Conservation (phyloP, 2,797 vertebrate genomes). For the Danio choprae region DNA sequence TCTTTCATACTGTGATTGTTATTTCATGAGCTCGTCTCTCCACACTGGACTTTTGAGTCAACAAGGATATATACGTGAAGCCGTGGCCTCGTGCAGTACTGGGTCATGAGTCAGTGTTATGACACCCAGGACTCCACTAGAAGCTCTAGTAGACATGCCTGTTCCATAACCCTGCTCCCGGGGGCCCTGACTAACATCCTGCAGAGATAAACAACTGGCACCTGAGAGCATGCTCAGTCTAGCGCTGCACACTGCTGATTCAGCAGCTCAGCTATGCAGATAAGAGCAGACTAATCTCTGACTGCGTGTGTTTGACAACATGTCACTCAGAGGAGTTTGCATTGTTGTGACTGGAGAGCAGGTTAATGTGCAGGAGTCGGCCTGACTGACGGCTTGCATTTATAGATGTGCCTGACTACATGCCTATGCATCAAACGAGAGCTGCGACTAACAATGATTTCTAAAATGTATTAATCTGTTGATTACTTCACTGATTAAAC, state of each 20-base stretch:
- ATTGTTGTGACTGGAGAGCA: conserved; percentile 27
- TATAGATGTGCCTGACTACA: not conserved
- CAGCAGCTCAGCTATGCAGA: conserved; percentile 52
- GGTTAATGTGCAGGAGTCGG: conserved; percentile 7
- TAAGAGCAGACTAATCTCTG: conserved; percentile 46
- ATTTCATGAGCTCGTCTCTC: conserved; percentile 43
- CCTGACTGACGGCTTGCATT: not conserved
- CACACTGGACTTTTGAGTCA: conserved; percentile 23
- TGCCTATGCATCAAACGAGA: not conserved
- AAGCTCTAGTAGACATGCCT: conserved; percentile 52
- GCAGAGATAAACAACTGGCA: conserved; percentile 59
- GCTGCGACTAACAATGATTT: no score
- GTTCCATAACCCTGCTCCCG: conserved; percentile 49
- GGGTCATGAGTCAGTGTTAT: conserved; percentile 50
- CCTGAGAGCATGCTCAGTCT: conserved; percentile 44
- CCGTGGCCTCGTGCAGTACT: conserved; percentile 16
- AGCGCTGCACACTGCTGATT: conserved; percentile 45
- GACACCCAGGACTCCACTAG: conserved; percentile 46
- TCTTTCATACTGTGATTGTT: conserved; percentile 44
- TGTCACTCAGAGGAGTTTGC: conserved; percentile 43
- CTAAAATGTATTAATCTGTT: no score
- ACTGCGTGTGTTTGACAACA: conserved; percentile 53
- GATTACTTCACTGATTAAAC: no score
- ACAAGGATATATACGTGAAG: conserved; percentile 34
- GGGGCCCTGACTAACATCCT: conserved; percentile 56